Evolutionary conservation across 2,113 vertebrate species (phyloP).

Genomic region (Lophotis ruficrista): DNA sequence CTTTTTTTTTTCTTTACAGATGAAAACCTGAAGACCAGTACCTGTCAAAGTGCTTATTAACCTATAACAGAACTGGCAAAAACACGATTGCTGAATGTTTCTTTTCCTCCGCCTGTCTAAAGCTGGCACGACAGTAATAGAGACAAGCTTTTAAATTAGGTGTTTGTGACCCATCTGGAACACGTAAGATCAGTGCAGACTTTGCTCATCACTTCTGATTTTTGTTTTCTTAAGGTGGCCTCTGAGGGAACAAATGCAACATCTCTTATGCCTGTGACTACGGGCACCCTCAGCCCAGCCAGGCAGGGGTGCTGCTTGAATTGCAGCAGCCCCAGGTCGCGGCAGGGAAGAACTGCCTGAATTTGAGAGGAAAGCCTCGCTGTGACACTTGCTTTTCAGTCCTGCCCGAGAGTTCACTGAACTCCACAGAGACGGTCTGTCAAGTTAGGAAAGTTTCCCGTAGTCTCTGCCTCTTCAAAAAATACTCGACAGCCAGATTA

Average conservation of each 20-base stretch:
- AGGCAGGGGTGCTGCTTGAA: background rate
- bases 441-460: background rate
- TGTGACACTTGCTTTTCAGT: background rate
- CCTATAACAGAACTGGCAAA: background rate
- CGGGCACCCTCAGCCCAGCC: background rate
- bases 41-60: background rate
- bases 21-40: background rate
- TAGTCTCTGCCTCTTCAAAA: background rate
- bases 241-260: background rate
- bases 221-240: background rate
- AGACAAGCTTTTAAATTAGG: background rate
- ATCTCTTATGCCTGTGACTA: background rate
- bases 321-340: background rate
- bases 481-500: background rate
- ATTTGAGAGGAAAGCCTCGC: background rate
- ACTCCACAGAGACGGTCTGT: background rate
- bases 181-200: background rate
- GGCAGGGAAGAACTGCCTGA: background rate
- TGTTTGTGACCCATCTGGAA: constrained; percentile 38
- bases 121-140: background rate
- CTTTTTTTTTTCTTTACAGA: background rate
- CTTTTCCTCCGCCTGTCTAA: background rate
- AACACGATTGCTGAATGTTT: rapidly evolving
- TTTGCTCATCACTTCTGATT: background rate
- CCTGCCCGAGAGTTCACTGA: background rate